Conservation (phyloP, 2,113 vertebrate genomes). For the Lophura nycthemera region DNA sequence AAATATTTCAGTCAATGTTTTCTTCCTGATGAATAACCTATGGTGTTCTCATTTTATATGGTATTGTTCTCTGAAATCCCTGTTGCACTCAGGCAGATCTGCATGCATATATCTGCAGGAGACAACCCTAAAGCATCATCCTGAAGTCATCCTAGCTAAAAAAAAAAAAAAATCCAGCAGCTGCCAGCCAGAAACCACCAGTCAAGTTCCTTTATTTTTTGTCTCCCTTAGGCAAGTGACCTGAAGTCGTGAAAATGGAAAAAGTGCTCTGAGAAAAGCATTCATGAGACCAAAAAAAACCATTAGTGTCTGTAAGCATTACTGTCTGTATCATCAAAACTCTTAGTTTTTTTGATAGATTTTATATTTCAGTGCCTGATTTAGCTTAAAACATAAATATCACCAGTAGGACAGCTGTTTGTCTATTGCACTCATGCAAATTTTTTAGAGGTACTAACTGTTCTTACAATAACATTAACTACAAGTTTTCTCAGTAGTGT, state of each 20-base stretch:
- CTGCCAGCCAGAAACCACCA: background rate
- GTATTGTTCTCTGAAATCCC: background rate
- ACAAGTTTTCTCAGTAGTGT: background rate
- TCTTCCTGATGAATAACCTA: background rate
- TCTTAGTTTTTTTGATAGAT: background rate
- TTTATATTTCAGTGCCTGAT: background rate
- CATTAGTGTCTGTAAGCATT: background rate
- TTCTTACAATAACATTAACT: background rate
- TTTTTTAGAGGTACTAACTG: background rate
- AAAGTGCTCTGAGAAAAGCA: background rate
- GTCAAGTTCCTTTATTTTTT: background rate
- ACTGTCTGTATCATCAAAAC: background rate
- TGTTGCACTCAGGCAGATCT: background rate
- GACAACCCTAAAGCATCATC: background rate
- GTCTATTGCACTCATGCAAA: background rate
- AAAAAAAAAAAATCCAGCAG: background rate
- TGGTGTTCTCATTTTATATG: background rate
- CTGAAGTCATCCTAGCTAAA: accelerated
- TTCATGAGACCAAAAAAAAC: accelerated
- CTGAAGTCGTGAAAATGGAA: background rate
- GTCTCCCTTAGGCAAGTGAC: background rate
- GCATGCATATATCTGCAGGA: accelerated
- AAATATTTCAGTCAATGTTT: background rate
- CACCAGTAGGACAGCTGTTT: background rate
- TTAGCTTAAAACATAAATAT: background rate